phyloP scores from a whole-genome alignment of 2,888 invertebrate species.

The Chloroclysta siterata region DNA sequence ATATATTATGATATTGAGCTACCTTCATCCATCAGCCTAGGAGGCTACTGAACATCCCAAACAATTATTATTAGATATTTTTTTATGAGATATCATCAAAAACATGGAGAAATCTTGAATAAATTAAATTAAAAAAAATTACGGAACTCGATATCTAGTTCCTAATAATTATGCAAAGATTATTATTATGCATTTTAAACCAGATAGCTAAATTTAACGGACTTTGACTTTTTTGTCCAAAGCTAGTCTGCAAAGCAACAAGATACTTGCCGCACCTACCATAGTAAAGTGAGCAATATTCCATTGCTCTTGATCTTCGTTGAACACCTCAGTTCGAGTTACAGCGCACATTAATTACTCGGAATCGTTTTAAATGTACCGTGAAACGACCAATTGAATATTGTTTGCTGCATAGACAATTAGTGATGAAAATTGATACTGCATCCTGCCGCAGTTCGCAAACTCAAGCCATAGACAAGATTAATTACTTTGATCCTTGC shows the following conservation, averaged over 20 bases:
- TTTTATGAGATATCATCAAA: too few relatives aligned
- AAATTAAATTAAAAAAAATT: too few relatives aligned
- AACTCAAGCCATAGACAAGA: conserved; percentile 19
- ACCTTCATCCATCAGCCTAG: too few relatives aligned
- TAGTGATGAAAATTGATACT: conserved; percentile 42
- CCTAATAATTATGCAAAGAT: too few relatives aligned
- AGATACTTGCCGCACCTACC: not conserved
- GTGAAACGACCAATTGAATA: conserved; percentile 43
- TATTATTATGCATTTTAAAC: too few relatives aligned
- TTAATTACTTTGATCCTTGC: conserved; percentile 26
- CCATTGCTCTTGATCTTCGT: conserved; percentile 39
- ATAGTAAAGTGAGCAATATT: conserved; percentile 23
- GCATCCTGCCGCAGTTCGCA: conserved; percentile 28
- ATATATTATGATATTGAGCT: too few relatives aligned
- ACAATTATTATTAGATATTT: too few relatives aligned
- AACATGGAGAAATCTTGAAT: too few relatives aligned
- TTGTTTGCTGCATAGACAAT: conserved; percentile 40
- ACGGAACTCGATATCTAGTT: too few relatives aligned
- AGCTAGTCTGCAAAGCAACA: not conserved
- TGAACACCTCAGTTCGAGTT: conserved; percentile 42
- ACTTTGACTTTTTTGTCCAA: too few relatives aligned
- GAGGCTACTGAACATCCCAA: too few relatives aligned
- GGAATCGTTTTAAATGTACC: conserved; percentile 40
- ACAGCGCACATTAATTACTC: conserved; percentile 42
- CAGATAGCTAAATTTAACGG: too few relatives aligned